A percentile compares a stretch with the other conserved stretches of the same genome.
These are phyloP conservation scores for Urocynchramus pylzowi DNA, from an alignment of 2,113 vertebrate species.

Conservation along the genomic window DNA sequence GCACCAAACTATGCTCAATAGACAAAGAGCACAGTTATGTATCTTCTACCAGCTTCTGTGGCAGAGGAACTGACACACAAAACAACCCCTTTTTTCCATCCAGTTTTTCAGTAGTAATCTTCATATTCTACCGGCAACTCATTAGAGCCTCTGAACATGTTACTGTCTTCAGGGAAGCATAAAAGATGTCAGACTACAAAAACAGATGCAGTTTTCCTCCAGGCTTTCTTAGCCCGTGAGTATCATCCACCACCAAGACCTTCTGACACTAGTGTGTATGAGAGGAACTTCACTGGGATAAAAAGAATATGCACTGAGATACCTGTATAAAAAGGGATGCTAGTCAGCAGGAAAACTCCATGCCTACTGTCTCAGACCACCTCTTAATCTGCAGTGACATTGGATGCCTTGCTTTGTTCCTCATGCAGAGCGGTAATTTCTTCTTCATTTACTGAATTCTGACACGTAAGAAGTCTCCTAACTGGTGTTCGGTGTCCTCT, in stretches of 20 bases:
- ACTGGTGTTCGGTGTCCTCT: background rate
- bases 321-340: background rate
- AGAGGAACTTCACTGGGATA: background rate
- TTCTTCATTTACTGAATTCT: background rate
- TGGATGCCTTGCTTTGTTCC: background rate
- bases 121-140: background rate
- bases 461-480: background rate
- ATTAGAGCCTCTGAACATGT: background rate
- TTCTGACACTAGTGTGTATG: background rate
- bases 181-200: background rate
- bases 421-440: background rate
- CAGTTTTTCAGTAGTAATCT: background rate
- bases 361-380: background rate
- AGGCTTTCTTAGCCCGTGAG: background rate
- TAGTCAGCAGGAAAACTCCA: background rate
- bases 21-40: background rate
- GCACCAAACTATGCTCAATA: rapidly evolving
- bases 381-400: background rate
- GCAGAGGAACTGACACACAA: background rate
- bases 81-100: background rate
- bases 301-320: background rate
- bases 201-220: background rate
- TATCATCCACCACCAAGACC: background rate
- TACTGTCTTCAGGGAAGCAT: background rate
- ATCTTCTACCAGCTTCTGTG: background rate